Conservation (phyloP, 1,140 invertebrate species). For the Aphelenchoides avenae region DNA sequence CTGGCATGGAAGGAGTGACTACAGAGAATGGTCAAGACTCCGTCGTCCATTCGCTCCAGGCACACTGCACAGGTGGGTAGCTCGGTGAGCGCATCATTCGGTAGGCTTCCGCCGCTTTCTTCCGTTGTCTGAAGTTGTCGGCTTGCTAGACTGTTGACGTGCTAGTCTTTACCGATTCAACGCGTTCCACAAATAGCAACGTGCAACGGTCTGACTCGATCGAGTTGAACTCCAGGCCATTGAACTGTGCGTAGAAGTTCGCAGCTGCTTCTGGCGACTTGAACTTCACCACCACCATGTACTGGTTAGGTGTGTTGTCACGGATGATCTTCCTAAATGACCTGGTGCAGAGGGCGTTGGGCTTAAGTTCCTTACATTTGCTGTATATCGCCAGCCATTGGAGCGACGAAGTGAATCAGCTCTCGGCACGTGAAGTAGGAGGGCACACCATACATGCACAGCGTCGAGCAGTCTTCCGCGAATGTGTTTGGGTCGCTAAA, state of each 20-base stretch:
- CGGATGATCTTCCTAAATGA: constrained; percentile 64
- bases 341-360: background rate
- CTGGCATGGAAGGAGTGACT: constrained; percentile 95
- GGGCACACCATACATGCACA: constrained; percentile 85
- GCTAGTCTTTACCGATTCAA: constrained; percentile 69
- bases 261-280: constrained; percentile 66
- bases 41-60: constrained; percentile 85
- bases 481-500: constrained; percentile 22
- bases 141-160: background rate
- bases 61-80: constrained; percentile 96
- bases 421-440: constrained; percentile 87
- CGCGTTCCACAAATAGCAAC: constrained; percentile 85
- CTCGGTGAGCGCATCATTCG: constrained; percentile 67
- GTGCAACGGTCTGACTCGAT: constrained; percentile 86
- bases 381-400: constrained; percentile 77
- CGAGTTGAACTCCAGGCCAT: constrained; percentile 84
- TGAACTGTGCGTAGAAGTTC: constrained; percentile 87
- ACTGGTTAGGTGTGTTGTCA: constrained; percentile 80
- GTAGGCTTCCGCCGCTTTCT: constrained; percentile 13
- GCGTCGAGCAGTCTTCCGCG: constrained; percentile 70
- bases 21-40: constrained; percentile 91
- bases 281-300: constrained; percentile 83
- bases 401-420: constrained; percentile 85
- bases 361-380: constrained; percentile 71
- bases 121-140: constrained; percentile 19